phyloP scores from a whole-genome alignment of 1,140 invertebrate species.

The Lucilia cuprina region DNA sequence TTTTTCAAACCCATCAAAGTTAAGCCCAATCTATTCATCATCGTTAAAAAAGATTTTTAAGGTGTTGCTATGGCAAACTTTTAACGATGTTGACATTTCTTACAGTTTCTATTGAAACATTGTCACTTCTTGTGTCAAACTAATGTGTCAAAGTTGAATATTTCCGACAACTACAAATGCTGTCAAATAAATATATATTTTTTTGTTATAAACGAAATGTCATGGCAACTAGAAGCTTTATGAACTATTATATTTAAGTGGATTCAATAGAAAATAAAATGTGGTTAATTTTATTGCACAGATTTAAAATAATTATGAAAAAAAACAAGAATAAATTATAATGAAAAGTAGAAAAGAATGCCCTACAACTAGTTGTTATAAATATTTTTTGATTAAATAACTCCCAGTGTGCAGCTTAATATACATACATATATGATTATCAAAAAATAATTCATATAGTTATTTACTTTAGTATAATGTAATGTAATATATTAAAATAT shows the following conservation, averaged over 20 bases:
- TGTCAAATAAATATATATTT: not conserved
- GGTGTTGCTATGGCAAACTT: conserved; percentile 22
- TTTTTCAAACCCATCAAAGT: not conserved
- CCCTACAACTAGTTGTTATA: too few species aligned
- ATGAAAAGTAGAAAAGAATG: too few species aligned
- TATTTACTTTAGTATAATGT: too few species aligned
- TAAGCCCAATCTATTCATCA: too few species aligned
- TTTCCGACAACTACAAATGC: conserved; percentile 4
- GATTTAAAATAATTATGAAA: not conserved
- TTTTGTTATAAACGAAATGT: not conserved
- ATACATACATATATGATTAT: too few species aligned
- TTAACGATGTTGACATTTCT: conserved; percentile 33
- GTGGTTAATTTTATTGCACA: not conserved
- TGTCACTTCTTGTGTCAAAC: conserved; percentile 26
- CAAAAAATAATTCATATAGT: too few species aligned
- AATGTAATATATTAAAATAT: too few species aligned
- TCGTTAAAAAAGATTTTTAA: conserved; percentile 17
- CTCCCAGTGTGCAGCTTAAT: too few species aligned
- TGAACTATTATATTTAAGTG: not conserved
- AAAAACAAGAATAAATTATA: not conserved
- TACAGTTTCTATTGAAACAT: conserved; percentile 8
- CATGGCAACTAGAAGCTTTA: not conserved
- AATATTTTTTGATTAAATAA: too few species aligned
- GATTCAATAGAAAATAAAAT: not conserved
- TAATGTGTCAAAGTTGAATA: conserved; percentile 24